Evolutionary conservation across 1,140 invertebrate genomes (phyloP), one percentile per base, ranked within the genome.

Genomic region (Zaprionus davidi): DNA sequence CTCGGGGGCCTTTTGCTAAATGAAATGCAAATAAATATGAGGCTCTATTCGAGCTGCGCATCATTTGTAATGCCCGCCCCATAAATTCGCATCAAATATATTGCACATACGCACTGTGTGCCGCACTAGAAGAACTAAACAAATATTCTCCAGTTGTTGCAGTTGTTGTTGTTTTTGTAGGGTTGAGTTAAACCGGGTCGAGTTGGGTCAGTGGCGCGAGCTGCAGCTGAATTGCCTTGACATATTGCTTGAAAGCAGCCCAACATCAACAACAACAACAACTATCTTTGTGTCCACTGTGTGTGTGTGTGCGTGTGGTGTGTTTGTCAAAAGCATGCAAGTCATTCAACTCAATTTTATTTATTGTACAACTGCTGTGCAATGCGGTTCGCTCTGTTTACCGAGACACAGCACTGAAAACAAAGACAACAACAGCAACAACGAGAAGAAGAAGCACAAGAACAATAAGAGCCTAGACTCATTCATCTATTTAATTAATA

Each of bases 311-410:
- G 17, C 12, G 20, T 44, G 20, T 64, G 57, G 9, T 41, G 24
- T 72, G 70, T 77, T 78, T 78, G 65, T 78, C 76, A 74, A 73
- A 77, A 74, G 71, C 71, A 78, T 78, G 78, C 75, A 81, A 80
- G 78, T 81, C 78, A 81, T 81, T 81, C 79, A 81, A 81, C 79
- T 81, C 79, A 71, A 78, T 75, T 78, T 81, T 81, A 81, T 81
- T 81, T 81, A 81, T 81, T 81, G 71, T 78, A 38, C 60, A 74
- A 80, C 65, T 78, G 70, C 66, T 78, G 46, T 64, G 56, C 62
- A 12, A 46, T 66, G 62, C 31, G 63, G 66, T 70, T 71, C 41
- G 7, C 53, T 75, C 17, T 75, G 71, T 59, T 65, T 63, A 63
- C 75, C 36, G 36, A 71, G 51, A 75, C 67, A 78, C 67, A 78